Percentiles rank a stretch among this genome's conserved stretches.
Evolutionary conservation across 2,888 invertebrate genomes (phyloP).

Genomic region (Apoda limacodes): DNA sequence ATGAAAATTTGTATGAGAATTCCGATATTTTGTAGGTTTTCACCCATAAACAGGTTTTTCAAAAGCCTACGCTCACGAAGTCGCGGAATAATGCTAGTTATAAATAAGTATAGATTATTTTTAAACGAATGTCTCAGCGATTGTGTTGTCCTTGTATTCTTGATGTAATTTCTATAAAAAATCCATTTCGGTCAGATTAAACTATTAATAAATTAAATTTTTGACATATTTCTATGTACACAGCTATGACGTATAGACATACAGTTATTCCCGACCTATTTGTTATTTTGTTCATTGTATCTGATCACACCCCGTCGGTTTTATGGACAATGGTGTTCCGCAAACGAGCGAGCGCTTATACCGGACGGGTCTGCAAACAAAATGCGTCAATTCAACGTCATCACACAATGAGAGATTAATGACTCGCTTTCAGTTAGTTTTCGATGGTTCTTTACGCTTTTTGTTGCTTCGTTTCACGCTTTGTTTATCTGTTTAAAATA

Average conservation of each 20-base stretch:
- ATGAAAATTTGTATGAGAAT: no score
- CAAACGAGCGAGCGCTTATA: conserved; percentile 39
- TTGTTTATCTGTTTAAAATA: conserved; percentile 55
- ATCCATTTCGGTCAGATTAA: no score
- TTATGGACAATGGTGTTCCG: conserved; percentile 50
- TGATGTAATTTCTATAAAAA: no score
- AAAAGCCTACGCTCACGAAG: no score
- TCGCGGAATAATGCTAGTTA: no score
- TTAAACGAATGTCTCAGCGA: no score
- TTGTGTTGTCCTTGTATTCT: no score
- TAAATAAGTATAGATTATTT: no score
- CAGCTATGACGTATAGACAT: conserved; percentile 48
- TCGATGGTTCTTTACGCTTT: conserved; percentile 57
- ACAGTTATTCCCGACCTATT: conserved; percentile 54
- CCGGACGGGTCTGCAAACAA: conserved; percentile 59
- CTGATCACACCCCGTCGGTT: conserved; percentile 62
- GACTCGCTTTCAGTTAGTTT: conserved; percentile 57
- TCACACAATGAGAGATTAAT: conserved; percentile 65
- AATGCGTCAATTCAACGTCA: conserved; percentile 46
- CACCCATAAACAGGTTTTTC: no score
- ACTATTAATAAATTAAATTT: no score
- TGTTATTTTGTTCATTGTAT: conserved; percentile 44
- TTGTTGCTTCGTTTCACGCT: conserved; percentile 64
- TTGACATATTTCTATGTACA: conserved; percentile 55
- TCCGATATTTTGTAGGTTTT: no score